Evolutionary conservation across 2,888 invertebrate species (phyloP).

Genomic region (Dexiosoma caninum): DNA sequence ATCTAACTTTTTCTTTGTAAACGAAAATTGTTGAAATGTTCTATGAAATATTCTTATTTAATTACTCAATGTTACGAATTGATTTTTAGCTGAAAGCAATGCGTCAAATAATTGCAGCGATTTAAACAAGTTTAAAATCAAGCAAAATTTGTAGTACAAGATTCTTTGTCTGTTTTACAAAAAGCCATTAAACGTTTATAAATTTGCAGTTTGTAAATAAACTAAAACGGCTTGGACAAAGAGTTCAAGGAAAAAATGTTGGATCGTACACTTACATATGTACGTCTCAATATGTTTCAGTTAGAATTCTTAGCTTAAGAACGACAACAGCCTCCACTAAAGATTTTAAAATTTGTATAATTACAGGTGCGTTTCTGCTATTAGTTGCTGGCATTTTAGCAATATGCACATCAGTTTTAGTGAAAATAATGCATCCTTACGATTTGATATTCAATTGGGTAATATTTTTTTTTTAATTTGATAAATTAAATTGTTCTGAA

Average conservation of each 20-base stretch:
- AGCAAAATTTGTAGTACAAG: background rate
- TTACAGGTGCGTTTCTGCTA: constrained; percentile 85
- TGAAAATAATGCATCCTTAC: constrained; percentile 85
- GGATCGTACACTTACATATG: constrained; percentile 2
- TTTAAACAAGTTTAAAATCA: constrained; percentile 3
- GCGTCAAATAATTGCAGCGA: background rate
- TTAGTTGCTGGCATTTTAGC: constrained; percentile 84
- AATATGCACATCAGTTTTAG: constrained; percentile 82
- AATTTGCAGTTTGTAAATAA: constrained; percentile 8
- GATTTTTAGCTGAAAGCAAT: background rate
- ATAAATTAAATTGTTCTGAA: background rate
- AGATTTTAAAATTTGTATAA: too few species aligned
- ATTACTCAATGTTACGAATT: background rate
- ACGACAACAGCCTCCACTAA: background rate
- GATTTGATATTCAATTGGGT: constrained; percentile 86
- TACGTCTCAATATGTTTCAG: background rate
- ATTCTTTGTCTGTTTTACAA: background rate
- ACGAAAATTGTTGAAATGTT: too few species aligned
- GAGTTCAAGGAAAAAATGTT: constrained; percentile 42
- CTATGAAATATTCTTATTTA: too few species aligned
- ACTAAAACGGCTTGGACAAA: constrained; percentile 23
- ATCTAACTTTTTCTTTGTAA: too few species aligned
- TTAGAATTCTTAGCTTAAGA: background rate
- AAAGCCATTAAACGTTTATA: constrained; percentile 23
- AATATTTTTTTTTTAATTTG: constrained; percentile 71